Evolutionary conservation across 1,140 invertebrate species (phyloP).

Genomic region (Anadara kagoshimensis): DNA sequence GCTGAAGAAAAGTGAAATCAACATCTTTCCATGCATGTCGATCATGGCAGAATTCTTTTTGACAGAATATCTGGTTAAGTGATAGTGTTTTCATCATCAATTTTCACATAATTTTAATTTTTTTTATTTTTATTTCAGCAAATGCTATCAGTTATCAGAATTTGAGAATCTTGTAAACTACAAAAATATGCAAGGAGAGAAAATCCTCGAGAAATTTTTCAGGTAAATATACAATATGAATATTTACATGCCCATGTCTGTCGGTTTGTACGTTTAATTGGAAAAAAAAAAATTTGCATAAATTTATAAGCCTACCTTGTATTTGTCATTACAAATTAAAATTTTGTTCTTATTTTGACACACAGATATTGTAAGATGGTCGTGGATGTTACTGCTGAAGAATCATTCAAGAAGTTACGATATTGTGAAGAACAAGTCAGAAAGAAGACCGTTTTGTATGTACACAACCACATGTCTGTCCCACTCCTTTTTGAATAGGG

Average conservation of each 20-base stretch:
- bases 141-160: conserved; percentile 63
- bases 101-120: too few relatives aligned
- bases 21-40: too few relatives aligned
- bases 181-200: conserved; percentile 67
- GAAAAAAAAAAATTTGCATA: not conserved
- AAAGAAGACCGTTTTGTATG: conserved; percentile 71
- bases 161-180: conserved; percentile 68
- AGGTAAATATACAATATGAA: conserved; percentile 48
- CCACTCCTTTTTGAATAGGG: too few relatives aligned
- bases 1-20: too few relatives aligned
- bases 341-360: too few relatives aligned
- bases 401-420: conserved; percentile 63
- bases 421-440: conserved; percentile 70
- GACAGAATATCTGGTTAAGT: too few relatives aligned
- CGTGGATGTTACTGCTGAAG: conserved; percentile 65
- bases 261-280: not conserved
- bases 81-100: too few relatives aligned
- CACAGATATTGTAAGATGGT: conserved; percentile 70
- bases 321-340: too few relatives aligned
- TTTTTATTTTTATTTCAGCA: conserved; percentile 54
- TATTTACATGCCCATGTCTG: too few relatives aligned
- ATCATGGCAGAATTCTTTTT: too few relatives aligned
- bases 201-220: conserved; percentile 69
- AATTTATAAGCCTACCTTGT: too few relatives aligned
- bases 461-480: too few relatives aligned